Percentiles rank a stretch among this genome's conserved stretches.
Evolutionary conservation across 2,113 vertebrate species (phyloP).

Genomic region (Orycteropus afer): DNA sequence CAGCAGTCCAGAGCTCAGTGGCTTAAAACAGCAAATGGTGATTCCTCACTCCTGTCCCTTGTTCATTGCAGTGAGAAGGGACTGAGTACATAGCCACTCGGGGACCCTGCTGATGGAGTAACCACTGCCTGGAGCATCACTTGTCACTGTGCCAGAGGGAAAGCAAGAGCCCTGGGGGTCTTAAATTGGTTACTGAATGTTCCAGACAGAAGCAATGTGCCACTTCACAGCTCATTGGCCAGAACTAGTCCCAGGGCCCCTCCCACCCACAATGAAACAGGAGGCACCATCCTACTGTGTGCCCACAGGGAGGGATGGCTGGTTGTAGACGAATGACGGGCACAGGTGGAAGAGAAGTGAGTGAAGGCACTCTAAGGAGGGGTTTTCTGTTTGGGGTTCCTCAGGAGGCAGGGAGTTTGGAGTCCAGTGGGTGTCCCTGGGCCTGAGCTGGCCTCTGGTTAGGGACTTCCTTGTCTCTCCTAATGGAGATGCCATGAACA

Average conservation of each 20-base stretch:
- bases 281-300: neutral
- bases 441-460: neutral
- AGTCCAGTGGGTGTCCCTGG: neutral
- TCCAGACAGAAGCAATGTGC: fast-evolving
- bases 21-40: neutral
- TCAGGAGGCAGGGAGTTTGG: neutral
- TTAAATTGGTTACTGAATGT: neutral
- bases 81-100: no score
- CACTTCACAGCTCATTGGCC: neutral
- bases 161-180: neutral
- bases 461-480: neutral
- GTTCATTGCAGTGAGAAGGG: neutral
- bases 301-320: neutral
- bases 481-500: neutral
- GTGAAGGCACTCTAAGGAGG: neutral
- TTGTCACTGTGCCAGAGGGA: neutral
- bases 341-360: no score
- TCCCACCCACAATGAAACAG: neutral
- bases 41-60: neutral
- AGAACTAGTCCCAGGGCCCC: neutral
- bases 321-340: neutral
- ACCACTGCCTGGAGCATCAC: neutral
- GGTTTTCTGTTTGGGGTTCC: neutral
- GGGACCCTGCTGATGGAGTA: neutral
- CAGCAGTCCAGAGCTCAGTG: neutral